Percentiles rank a stretch among this genome's conserved stretches.
Evolutionary conservation across 2,797 vertebrate species (phyloP).

Genomic region (Myotis myotis): DNA sequence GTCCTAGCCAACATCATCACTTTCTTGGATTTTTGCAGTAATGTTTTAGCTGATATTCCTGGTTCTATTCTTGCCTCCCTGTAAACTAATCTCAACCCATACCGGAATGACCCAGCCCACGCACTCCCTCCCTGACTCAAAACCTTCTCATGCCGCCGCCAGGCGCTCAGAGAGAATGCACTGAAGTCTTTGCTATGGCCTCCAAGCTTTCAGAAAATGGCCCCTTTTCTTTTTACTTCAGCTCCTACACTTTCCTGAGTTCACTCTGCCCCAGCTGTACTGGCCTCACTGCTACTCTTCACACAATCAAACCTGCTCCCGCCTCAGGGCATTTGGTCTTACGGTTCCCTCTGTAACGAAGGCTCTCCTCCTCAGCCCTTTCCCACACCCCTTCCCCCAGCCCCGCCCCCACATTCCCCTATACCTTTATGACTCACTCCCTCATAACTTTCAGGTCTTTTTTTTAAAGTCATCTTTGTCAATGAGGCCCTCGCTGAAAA

Average conservation of each 20-base stretch:
- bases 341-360: not conserved
- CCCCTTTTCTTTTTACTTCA: not conserved
- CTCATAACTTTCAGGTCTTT: not conserved
- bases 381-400: no score
- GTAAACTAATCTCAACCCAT: not conserved
- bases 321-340: not conserved
- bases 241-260: not conserved
- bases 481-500: not conserved
- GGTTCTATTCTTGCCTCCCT: not conserved
- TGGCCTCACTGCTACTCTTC: not conserved
- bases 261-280: not conserved
- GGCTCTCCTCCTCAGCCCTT: not conserved
- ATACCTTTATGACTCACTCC: not conserved
- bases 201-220: not conserved
- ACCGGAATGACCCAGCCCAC: no score
- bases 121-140: not conserved
- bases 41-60: not conserved
- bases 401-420: no score
- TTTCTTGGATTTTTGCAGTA: not conserved
- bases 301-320: not conserved
- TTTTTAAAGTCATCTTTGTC: not conserved
- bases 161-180: not conserved
- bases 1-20: not conserved
- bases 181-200: not conserved
- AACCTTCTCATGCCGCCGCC: rapidly evolving